These are phyloP conservation scores for Progne subis DNA, from an alignment of 2,113 vertebrate species.

Conservation along the genomic window DNA sequence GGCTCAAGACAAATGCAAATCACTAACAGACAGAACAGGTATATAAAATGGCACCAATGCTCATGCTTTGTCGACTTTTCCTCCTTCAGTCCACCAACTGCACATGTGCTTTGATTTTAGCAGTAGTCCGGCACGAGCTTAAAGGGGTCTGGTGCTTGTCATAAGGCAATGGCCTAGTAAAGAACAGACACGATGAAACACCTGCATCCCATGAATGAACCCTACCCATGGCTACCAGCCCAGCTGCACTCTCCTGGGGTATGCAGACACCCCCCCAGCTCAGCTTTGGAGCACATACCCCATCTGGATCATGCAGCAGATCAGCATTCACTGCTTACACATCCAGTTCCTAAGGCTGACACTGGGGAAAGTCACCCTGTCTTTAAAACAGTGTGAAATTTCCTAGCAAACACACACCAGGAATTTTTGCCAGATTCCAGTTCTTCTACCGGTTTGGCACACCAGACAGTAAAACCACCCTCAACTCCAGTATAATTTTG, in stretches of 20 bases:
- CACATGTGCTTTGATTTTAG: neutral
- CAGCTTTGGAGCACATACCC: neutral
- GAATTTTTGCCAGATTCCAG: neutral
- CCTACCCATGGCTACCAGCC: neutral
- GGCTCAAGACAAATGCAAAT: neutral
- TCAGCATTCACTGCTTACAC: neutral
- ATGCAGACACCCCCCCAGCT: neutral
- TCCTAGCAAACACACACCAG: neutral
- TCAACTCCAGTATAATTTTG: neutral
- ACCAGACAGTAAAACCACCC: neutral
- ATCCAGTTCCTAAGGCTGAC: neutral
- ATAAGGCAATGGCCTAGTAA: neutral
- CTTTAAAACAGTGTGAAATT: neutral
- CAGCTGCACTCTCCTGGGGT: neutral
- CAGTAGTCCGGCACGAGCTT: neutral
- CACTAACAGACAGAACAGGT: neutral
- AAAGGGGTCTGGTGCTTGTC: neutral
- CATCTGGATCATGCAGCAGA: neutral
- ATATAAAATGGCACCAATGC: neutral
- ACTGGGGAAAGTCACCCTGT: neutral
- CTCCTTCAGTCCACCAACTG: neutral
- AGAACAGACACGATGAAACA: neutral
- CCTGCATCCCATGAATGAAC: neutral
- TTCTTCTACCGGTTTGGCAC: neutral
- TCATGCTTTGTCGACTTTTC: neutral